Evolutionary conservation across 2,888 invertebrate genomes (phyloP), one percentile per base, ranked within the genome.

Genomic region (Ectemnius continuus): DNA sequence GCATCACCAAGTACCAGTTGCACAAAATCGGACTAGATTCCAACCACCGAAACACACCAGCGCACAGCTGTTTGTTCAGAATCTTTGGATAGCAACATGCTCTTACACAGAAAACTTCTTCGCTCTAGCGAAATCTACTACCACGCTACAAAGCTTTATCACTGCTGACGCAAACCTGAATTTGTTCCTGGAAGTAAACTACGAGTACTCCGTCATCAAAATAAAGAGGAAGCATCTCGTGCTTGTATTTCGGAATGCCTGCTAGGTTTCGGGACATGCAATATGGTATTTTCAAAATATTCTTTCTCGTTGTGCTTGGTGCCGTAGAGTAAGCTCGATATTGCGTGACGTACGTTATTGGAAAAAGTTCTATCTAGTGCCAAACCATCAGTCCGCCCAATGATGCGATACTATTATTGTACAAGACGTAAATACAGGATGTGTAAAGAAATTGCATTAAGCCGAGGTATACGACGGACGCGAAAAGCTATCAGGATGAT

Each of bases 271-370:
- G 65, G 64, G 46, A 18, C 65, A 76, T 62, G 67, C 75, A 16
- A 65, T 14, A 28, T 20, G 56, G 47, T 46, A 45, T 47, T 14
- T 16, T 6, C 4, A 18, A 28, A 47, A n/a, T 66, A 45, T 66
- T 72, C 67, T 68, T 72, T 59, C 2, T 59, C 60, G 47, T 62
- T 26, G 2, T 61, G 23, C 23, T 60, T 66, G 62, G 57, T 63
- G 46, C 61, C 28, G n/a, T 56, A 48, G 73, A 11, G 56, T 81
- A 78, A 80, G 67, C 73, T 78, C 28, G 67, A 28, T 52, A 73
- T 81, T 76, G 80, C 81, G 76, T 80, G 80, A 76, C 59, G 48
- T 36, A 11, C 20, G 66, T 57, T 70, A 67, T 75, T 65, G 69
- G 61, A 70, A 61, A 47, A 66, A 14, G 18, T 14, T 60, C 26